These are phyloP conservation scores for Scaptomyza parva DNA, from an alignment of 2,888 invertebrate species.

Conservation along the genomic window DNA sequence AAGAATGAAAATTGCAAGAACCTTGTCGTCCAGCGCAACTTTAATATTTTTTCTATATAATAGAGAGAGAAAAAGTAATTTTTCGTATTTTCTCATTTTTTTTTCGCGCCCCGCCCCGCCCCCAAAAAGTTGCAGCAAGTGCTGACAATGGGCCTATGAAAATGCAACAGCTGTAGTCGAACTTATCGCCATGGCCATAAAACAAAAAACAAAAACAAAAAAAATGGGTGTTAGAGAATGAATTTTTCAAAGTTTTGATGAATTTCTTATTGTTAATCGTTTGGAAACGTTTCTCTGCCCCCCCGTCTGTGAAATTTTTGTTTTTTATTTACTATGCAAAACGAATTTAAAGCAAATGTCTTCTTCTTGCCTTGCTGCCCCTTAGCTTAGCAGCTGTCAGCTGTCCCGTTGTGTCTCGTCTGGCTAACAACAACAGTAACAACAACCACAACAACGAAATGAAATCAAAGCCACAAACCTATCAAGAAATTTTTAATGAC, in stretches of 20 bases:
- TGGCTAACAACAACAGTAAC: slow-evolving; percentile 15
- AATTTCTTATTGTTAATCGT: not conserved
- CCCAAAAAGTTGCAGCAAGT: slow-evolving; percentile 6
- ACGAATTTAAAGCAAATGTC: not conserved
- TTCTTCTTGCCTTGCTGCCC: no score
- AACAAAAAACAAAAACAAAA: not conserved
- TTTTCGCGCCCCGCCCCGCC: no score
- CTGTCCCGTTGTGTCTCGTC: slow-evolving; percentile 28
- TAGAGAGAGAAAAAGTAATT: not conserved
- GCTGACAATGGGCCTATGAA: slow-evolving; percentile 8
- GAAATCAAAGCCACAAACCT: slow-evolving; percentile 72
- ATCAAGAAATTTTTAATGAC: slow-evolving; percentile 77
- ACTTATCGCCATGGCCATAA: not conserved
- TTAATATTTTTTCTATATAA: slow-evolving; percentile 48
- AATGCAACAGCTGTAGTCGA: not conserved
- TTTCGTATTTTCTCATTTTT: not conserved
- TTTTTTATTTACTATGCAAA: slow-evolving; percentile 23
- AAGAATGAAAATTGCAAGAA: slow-evolving; percentile 4
- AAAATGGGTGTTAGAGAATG: not conserved
- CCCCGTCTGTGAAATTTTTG: no score
- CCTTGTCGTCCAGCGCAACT: slow-evolving; percentile 37
- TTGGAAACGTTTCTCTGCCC: no score
- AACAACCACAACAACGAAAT: slow-evolving; percentile 38
- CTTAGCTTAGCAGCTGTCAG: slow-evolving; percentile 39
- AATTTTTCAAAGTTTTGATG: no score